These are phyloP conservation scores for Mormyrus iriodes DNA, from an alignment of 2,113 vertebrate species.

Conservation along the genomic window DNA sequence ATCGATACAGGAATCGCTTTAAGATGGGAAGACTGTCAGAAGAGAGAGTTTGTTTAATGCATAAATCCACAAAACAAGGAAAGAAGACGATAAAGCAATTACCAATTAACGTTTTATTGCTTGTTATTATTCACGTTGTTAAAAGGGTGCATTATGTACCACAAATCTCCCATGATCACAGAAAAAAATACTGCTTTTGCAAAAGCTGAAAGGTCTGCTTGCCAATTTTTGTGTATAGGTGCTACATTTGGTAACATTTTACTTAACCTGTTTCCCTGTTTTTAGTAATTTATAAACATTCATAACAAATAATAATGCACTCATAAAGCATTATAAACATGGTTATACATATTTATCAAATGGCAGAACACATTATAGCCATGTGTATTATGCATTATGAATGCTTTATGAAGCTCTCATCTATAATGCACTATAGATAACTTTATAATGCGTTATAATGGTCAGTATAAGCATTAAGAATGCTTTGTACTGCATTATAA, in stretches of 20 bases:
- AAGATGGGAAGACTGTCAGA: neutral
- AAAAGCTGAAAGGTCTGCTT: constrained; percentile 21
- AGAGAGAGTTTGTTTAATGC: neutral
- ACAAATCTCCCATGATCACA: neutral
- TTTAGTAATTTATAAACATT: no score
- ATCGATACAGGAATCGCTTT: neutral
- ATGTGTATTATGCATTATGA: no score
- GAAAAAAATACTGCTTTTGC: constrained; percentile 4
- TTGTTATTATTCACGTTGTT: neutral
- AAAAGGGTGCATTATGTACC: neutral
- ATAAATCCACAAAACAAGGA: constrained; percentile 24
- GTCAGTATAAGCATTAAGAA: no score
- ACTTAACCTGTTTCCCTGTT: no score
- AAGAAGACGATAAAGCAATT: constrained; percentile 64
- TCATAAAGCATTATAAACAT: no score
- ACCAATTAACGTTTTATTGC: constrained; percentile 59
- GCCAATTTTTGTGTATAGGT: neutral
- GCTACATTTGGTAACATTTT: neutral
- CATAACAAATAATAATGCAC: no score
- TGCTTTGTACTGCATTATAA: no score
- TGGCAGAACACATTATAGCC: no score
- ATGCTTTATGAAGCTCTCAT: no score
- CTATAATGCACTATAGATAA: no score
- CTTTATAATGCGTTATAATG: no score
- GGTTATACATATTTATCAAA: no score